Percentiles rank a stretch among this genome's conserved stretches.
Evolutionary conservation across 1,140 invertebrate species (phyloP).

Genomic region (Cydia strobilella): DNA sequence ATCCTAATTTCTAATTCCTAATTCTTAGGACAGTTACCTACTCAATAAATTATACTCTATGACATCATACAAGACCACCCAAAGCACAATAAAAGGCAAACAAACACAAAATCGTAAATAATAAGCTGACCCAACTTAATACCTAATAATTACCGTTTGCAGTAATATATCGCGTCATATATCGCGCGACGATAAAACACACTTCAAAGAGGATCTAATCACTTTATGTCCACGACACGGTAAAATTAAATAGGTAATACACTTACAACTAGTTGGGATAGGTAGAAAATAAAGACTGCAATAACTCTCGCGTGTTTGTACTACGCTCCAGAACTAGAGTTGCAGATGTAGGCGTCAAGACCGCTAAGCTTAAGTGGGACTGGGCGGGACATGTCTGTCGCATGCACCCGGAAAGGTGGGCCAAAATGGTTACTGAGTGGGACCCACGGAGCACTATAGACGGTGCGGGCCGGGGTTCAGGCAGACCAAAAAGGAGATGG

Average conservation of each 20-base stretch:
- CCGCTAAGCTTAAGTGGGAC: too few species aligned
- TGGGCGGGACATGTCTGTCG: too few species aligned
- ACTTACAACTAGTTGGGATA: neutral
- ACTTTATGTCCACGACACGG: constrained; percentile 9
- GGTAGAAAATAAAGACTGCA: neutral
- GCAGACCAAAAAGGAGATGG: too few species aligned
- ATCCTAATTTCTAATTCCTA: too few species aligned
- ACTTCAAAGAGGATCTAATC: constrained; percentile 4
- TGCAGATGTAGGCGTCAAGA: too few species aligned
- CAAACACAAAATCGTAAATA: neutral
- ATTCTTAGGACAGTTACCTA: neutral
- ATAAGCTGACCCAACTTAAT: neutral
- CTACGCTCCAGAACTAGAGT: too few species aligned
- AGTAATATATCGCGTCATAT: neutral
- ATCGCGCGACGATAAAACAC: constrained; percentile 7
- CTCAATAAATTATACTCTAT: neutral
- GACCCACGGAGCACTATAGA: too few species aligned
- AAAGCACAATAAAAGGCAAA: neutral
- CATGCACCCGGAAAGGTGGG: too few species aligned
- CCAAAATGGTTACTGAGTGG: too few species aligned
- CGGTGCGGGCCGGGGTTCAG: too few species aligned
- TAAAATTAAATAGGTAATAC: constrained; percentile 6
- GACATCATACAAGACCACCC: neutral
- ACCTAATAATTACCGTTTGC: neutral
- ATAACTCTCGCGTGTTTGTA: too few species aligned